These are phyloP conservation scores for Tetranychus urticae DNA, from an alignment of 1,140 invertebrate species.

Conservation along the genomic window DNA sequence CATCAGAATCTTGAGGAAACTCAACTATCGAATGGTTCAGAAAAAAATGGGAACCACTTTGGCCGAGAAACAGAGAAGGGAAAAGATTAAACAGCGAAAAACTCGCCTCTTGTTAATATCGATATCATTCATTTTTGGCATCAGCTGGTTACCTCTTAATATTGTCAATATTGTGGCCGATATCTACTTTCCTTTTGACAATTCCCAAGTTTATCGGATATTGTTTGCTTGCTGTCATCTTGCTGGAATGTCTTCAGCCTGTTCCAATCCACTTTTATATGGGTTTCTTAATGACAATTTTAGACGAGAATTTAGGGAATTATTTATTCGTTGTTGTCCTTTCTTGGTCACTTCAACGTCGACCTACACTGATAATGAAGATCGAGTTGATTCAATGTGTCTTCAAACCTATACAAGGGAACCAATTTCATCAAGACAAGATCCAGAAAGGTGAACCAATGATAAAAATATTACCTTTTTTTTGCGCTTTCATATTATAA, in stretches of 20 bases:
- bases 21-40: constrained; percentile 24
- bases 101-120: constrained; percentile 55
- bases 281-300: constrained; percentile 40
- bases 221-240: constrained; percentile 49
- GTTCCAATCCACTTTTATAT: constrained; percentile 56
- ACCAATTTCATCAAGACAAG: too few relatives aligned
- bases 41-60: constrained; percentile 5
- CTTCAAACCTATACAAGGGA: background rate
- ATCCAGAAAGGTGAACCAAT: too few relatives aligned
- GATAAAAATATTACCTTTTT: too few relatives aligned
- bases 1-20: constrained; percentile 29
- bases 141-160: constrained; percentile 70
- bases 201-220: constrained; percentile 22
- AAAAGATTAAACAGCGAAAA: constrained; percentile 24
- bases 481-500: too few relatives aligned
- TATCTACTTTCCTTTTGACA: constrained; percentile 29
- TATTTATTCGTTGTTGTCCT: constrained; percentile 9
- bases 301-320: constrained; percentile 28
- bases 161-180: constrained; percentile 55
- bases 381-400: background rate
- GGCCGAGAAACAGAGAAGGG: constrained; percentile 8
- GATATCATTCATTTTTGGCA: constrained; percentile 59
- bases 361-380: background rate
- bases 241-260: constrained; percentile 53
- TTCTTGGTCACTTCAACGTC: background rate